Conservation (phyloP, 2,888 invertebrate species). For the Parascotia fuliginaria region DNA sequence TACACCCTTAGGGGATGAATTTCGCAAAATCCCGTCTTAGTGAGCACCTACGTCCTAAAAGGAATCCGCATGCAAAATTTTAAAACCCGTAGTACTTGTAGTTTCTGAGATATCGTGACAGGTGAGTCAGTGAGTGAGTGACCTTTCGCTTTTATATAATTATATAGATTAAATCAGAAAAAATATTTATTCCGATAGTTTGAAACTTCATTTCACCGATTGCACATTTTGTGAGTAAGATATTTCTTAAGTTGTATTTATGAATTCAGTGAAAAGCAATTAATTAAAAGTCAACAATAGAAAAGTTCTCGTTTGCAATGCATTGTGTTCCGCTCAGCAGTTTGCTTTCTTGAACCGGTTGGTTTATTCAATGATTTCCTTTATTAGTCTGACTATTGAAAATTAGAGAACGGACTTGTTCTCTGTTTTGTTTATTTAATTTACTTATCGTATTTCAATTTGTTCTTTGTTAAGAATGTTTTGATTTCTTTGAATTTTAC, state of each 20-base stretch:
- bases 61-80: no score
- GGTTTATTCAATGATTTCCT: constrained; percentile 76
- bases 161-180: constrained; percentile 5
- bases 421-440: constrained; percentile 47
- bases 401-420: constrained; percentile 58
- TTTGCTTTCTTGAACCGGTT: constrained; percentile 72
- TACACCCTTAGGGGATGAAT: no score
- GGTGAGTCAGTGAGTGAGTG: no score
- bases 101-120: no score
- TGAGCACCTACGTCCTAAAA: no score
- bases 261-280: constrained; percentile 73
- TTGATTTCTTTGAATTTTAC: constrained; percentile 14
- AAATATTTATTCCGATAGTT: constrained; percentile 43
- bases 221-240: constrained; percentile 54
- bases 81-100: no score
- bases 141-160: no score
- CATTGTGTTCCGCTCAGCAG: constrained; percentile 76
- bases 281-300: constrained; percentile 80
- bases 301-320: constrained; percentile 78
- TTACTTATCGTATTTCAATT: constrained; percentile 40
- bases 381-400: constrained; percentile 77
- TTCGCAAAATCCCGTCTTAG: no score
- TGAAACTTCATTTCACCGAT: constrained; percentile 48
- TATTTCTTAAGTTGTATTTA: constrained; percentile 60
- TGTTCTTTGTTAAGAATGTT: constrained; percentile 23